Conservation (phyloP, 2,888 invertebrate species). For the Parnassius smintheus region DNA sequence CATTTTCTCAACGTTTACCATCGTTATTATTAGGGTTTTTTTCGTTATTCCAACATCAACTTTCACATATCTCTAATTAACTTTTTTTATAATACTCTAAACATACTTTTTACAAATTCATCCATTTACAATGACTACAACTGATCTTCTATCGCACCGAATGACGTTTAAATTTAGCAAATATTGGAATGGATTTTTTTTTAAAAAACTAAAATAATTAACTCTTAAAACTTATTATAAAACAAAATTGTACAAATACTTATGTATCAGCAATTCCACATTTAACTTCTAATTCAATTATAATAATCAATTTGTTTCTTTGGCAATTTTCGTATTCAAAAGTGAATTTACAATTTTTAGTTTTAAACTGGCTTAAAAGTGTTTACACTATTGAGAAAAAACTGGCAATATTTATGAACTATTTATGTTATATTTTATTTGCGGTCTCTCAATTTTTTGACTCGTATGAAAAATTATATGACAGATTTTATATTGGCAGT, state of each 20-base stretch:
- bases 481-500: no score
- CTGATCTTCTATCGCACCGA: conserved; percentile 61
- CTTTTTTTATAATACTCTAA: conserved; percentile 70
- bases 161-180: conserved; percentile 63
- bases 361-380: conserved; percentile 65
- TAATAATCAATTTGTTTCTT: conserved; percentile 72
- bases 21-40: conserved; percentile 55
- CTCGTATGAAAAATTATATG: no score
- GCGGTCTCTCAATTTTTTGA: conserved; percentile 38
- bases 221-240: conserved; percentile 35
- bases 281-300: conserved; percentile 45
- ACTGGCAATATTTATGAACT: conserved; percentile 66
- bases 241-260: conserved; percentile 49
- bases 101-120: conserved; percentile 74
- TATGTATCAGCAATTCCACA: conserved; percentile 58
- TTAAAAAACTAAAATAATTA: conserved; percentile 39
- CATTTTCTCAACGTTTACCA: conserved; percentile 75
- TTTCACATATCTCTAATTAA: conserved; percentile 70
- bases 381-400: conserved; percentile 67
- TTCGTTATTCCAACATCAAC: conserved; percentile 72
- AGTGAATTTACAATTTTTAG: conserved; percentile 75
- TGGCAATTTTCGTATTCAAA: conserved; percentile 78
- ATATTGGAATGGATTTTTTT: conserved; percentile 77
- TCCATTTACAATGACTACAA: conserved; percentile 69
- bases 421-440: conserved; percentile 54